These are phyloP conservation scores for Philereme transversata DNA, from an alignment of 2,888 invertebrate genomes.

Conservation along the genomic window DNA sequence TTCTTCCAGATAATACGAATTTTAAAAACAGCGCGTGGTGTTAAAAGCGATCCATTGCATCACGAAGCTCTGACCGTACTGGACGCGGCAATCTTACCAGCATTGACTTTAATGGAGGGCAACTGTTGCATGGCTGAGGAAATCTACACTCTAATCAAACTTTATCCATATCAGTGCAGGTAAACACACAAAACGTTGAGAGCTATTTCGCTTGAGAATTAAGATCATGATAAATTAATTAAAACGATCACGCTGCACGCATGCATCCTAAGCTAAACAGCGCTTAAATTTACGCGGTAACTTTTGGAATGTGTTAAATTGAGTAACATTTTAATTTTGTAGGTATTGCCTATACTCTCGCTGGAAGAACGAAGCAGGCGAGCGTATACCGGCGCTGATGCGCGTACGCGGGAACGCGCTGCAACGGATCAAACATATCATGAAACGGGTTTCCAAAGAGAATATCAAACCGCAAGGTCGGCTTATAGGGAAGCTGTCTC, in stretches of 20 bases:
- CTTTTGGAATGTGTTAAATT: neutral
- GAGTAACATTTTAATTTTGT: slow-evolving; percentile 26
- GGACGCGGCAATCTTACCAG: slow-evolving; percentile 95
- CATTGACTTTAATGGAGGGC: slow-evolving; percentile 95
- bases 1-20: slow-evolving; percentile 73
- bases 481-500: slow-evolving; percentile 97
- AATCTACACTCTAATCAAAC: slow-evolving; percentile 94
- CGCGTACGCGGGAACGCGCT: slow-evolving; percentile 93
- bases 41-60: slow-evolving; percentile 85
- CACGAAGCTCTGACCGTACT: slow-evolving; percentile 93
- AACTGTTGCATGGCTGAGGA: slow-evolving; percentile 99
- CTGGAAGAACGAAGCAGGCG: slow-evolving; percentile 95
- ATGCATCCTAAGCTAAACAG: too few relatives aligned
- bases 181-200: slow-evolving; percentile 51
- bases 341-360: slow-evolving; percentile 95
- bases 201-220: neutral
- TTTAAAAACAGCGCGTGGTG: slow-evolving; percentile 64
- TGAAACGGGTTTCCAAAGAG: slow-evolving; percentile 99
- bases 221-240: too few relatives aligned
- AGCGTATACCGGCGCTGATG: slow-evolving; percentile 92
- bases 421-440: slow-evolving; percentile 96
- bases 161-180: slow-evolving; percentile 93
- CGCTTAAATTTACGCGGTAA: too few relatives aligned
- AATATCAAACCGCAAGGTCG: slow-evolving; percentile 98
- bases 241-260: too few relatives aligned